These are phyloP conservation scores for Trachelus troglodyta DNA, from an alignment of 2,888 invertebrate species.

Conservation along the genomic window DNA sequence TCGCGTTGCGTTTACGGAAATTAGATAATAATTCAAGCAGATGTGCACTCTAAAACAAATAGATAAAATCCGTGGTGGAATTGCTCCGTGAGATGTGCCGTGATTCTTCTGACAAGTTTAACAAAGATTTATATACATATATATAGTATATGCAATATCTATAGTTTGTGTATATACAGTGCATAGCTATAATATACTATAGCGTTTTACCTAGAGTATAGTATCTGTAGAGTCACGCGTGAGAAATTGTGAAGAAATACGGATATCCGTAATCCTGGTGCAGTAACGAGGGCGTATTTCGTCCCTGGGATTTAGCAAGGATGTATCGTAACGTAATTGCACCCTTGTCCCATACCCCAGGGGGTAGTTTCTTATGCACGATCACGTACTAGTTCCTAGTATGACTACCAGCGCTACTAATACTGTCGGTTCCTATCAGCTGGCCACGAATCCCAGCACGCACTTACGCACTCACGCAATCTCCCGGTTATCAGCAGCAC, in stretches of 20 bases:
- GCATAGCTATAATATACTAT: not conserved
- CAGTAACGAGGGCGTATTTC: not conserved
- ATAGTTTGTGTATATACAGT: not conserved
- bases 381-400: not conserved
- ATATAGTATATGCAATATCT: not conserved
- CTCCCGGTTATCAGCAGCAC: slow-evolving; percentile 43
- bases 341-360: not conserved
- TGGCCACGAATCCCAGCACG: not conserved
- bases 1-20: not conserved
- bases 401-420: not conserved
- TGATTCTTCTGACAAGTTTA: not conserved
- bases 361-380: not conserved
- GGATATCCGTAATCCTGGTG: not conserved
- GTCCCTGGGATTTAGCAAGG: not conserved
- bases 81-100: not conserved
- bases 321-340: not conserved
- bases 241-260: not conserved
- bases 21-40: not conserved
- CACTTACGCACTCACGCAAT: slow-evolving; percentile 42
- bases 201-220: not conserved
- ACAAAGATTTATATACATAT: not conserved
- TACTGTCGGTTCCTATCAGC: not conserved
- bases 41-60: not conserved
- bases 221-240: not conserved
- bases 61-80: not conserved